Evolutionary conservation across 1,140 invertebrate genomes (phyloP).

Genomic region (Brachionus angularis): DNA sequence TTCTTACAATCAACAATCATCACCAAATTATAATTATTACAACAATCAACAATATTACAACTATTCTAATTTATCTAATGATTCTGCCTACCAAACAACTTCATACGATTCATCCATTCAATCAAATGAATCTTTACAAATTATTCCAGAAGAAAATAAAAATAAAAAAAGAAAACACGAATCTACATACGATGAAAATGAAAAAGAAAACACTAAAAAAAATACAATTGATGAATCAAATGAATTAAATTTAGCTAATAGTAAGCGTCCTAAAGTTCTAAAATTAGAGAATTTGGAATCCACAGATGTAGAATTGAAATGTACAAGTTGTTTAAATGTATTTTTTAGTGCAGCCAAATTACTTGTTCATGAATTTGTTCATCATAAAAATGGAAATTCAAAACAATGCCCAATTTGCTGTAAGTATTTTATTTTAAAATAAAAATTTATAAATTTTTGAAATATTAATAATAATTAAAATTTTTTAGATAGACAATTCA

Average conservation of each 20-base stretch:
- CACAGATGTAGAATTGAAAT: conserved; percentile 10
- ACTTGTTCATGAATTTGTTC: conserved; percentile 21
- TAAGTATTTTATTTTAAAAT: conserved; percentile 15
- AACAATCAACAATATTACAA: background rate
- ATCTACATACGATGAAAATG: background rate
- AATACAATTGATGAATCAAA: background rate
- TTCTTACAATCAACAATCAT: background rate
- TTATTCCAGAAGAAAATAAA: too few species aligned
- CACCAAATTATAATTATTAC: too few species aligned
- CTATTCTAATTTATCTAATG: background rate
- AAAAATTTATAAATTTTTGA: background rate
- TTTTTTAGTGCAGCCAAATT: conserved; percentile 43
- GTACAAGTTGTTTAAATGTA: background rate
- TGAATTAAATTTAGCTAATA: background rate
- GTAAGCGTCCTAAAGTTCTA: conserved; percentile 1
- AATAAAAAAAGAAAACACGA: background rate
- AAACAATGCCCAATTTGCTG: conserved; percentile 43
- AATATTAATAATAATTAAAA: background rate
- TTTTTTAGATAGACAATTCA: conserved; percentile 9
- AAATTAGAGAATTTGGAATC: conserved; percentile 29
- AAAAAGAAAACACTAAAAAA: background rate
- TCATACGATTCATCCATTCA: too few species aligned
- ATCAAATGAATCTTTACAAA: too few species aligned
- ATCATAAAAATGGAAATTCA: conserved; percentile 39
- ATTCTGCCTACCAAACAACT: background rate